Evolutionary conservation across 2,888 invertebrate genomes (phyloP).

Genomic region (Gryllus longicercus): DNA sequence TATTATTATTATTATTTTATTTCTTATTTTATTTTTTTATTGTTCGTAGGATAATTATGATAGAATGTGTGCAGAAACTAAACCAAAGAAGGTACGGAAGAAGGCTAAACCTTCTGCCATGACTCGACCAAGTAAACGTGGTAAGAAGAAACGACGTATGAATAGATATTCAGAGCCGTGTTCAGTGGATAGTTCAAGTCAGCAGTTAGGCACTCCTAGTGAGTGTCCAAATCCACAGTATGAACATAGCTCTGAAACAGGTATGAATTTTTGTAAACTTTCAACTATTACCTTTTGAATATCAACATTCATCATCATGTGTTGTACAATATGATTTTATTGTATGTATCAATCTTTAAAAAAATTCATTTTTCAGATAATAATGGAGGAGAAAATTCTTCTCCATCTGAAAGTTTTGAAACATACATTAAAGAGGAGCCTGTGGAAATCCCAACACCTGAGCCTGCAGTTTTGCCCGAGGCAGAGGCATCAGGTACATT

Average conservation of each 20-base stretch:
- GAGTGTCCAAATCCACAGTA: neutral
- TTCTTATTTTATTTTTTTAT: neutral
- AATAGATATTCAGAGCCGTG: conserved; percentile 32
- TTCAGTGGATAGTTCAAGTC: conserved; percentile 18
- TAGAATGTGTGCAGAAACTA: conserved; percentile 69
- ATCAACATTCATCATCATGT: no score
- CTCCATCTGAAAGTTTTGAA: conserved; percentile 61
- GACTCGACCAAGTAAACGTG: conserved; percentile 51
- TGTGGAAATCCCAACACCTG: conserved; percentile 27
- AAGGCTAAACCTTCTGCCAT: conserved; percentile 57
- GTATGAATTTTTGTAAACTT: neutral
- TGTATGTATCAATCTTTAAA: no score
- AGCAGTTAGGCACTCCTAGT: neutral
- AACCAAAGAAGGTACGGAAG: conserved; percentile 68
- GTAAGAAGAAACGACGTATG: conserved; percentile 51
- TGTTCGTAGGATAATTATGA: conserved; percentile 70
- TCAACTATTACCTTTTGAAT: neutral
- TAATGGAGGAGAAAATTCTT: conserved; percentile 59
- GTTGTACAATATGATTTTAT: no score
- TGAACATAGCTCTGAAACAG: neutral
- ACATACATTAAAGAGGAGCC: conserved; percentile 31
- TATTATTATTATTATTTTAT: no score
- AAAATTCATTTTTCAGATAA: conserved; percentile 42
- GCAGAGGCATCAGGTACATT: neutral
- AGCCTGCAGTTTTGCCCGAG: conserved; percentile 22